These are phyloP conservation scores for Pelobates cultripes DNA, from an alignment of 2,797 vertebrate species.

Conservation along the genomic window DNA sequence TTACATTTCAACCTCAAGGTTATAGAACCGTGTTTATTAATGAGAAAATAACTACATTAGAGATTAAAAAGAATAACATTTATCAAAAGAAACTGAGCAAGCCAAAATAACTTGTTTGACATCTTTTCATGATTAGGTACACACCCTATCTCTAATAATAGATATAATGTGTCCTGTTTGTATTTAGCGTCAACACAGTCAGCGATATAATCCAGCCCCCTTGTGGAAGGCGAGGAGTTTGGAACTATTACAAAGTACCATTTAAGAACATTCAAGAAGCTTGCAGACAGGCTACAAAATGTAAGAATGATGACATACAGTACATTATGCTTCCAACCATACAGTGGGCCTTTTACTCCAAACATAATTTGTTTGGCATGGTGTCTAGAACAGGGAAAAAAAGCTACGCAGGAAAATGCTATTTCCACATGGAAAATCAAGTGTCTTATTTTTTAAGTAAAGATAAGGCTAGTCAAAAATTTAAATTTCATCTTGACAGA, in stretches of 20 bases:
- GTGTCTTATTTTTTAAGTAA: too few relatives aligned
- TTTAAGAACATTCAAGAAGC: not conserved
- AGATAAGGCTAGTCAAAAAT: too few relatives aligned
- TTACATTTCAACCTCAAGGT: too few relatives aligned
- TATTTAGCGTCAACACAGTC: not conserved
- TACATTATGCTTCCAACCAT: not conserved
- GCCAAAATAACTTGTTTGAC: not conserved
- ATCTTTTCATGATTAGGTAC: not conserved
- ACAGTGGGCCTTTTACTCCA: not conserved
- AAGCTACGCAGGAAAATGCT: too few relatives aligned
- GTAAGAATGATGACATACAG: not conserved
- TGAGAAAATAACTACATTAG: not conserved
- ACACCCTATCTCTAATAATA: conserved; percentile 2
- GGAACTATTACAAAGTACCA: not conserved
- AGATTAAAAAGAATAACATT: not conserved
- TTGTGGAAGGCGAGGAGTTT: not conserved
- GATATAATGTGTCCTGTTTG: not conserved
- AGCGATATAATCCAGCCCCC: not conserved
- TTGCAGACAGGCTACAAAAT: not conserved
- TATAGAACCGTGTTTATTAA: not conserved
- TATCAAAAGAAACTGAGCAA: not conserved
- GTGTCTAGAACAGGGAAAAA: too few relatives aligned
- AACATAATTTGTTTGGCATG: too few relatives aligned
- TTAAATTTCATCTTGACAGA: too few relatives aligned
- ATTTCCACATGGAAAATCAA: too few relatives aligned